Conservation (phyloP, 2,113 vertebrate genomes). For the Callithrix jacchus region DNA sequence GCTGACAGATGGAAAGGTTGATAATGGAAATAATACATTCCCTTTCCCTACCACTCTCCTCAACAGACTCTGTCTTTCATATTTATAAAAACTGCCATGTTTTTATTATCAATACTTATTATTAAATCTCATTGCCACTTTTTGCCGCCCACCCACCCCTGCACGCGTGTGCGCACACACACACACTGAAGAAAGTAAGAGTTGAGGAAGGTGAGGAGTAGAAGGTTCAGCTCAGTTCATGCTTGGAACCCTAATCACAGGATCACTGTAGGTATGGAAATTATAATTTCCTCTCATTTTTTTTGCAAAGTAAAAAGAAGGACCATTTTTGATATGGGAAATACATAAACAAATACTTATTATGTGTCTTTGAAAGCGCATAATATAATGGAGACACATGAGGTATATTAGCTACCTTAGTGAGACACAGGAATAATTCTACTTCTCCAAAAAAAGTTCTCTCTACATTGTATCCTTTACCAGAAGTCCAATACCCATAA, state of each 20-base stretch:
- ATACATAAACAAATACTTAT: not conserved
- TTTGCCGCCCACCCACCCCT: not conserved
- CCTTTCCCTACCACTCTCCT: not conserved
- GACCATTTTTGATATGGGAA: not conserved
- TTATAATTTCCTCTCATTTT: not conserved
- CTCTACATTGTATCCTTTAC: not conserved
- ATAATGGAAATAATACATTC: not conserved
- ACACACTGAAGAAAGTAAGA: not conserved
- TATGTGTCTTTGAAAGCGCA: not conserved
- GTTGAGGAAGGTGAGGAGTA: not conserved
- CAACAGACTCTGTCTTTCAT: not conserved
- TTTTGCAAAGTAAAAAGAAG: not conserved
- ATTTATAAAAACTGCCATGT: not conserved
- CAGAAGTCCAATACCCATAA: not conserved
- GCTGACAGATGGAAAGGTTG: not conserved
- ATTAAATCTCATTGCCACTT: not conserved
- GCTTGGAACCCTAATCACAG: not conserved
- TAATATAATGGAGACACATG: not conserved
- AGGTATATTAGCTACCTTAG: not conserved
- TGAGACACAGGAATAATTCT: not conserved
- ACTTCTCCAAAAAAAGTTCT: not conserved
- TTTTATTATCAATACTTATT: not conserved
- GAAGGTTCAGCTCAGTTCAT: not conserved
- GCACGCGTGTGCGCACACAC: not conserved
- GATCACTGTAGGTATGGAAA: not conserved